Evolutionary conservation across 2,888 invertebrate species (phyloP).

Genomic region (Eurytoma adleriae): DNA sequence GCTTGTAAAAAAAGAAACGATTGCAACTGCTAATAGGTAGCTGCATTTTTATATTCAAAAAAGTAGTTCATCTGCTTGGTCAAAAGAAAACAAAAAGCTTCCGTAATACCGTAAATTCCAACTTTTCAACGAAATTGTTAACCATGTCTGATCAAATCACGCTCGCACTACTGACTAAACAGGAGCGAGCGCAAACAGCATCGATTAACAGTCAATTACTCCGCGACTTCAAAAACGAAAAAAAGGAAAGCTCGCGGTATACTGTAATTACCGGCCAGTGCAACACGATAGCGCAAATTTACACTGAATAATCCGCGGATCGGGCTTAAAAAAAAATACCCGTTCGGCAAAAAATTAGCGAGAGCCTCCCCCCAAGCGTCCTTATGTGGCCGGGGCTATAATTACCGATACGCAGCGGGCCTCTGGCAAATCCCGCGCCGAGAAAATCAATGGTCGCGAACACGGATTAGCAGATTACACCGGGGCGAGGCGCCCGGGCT

Average conservation of each 20-base stretch:
- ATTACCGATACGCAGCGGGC: too few relatives aligned
- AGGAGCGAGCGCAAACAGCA: too few relatives aligned
- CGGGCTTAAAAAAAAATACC: neutral
- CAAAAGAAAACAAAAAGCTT: too few relatives aligned
- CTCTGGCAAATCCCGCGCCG: neutral
- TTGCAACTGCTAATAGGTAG: too few relatives aligned
- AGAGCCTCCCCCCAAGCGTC: neutral
- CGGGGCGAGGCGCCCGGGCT: neutral
- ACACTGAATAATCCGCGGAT: conserved; percentile 21
- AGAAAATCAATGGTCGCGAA: conserved; percentile 39
- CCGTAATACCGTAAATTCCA: neutral
- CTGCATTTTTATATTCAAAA: too few relatives aligned
- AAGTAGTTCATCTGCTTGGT: too few relatives aligned
- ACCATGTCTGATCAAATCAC: too few relatives aligned
- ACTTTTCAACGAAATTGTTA: too few relatives aligned
- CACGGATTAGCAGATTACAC: conserved; percentile 39
- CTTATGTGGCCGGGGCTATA: neutral
- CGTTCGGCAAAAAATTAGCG: neutral
- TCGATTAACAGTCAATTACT: neutral
- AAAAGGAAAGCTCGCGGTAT: neutral
- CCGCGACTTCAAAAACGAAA: neutral
- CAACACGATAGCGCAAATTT: conserved; percentile 14
- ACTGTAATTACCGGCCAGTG: conserved; percentile 23
- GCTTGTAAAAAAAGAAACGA: too few relatives aligned
- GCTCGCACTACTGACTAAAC: too few relatives aligned